These are phyloP conservation scores for Apamea crenata DNA, from an alignment of 2,888 invertebrate species.

Conservation along the genomic window DNA sequence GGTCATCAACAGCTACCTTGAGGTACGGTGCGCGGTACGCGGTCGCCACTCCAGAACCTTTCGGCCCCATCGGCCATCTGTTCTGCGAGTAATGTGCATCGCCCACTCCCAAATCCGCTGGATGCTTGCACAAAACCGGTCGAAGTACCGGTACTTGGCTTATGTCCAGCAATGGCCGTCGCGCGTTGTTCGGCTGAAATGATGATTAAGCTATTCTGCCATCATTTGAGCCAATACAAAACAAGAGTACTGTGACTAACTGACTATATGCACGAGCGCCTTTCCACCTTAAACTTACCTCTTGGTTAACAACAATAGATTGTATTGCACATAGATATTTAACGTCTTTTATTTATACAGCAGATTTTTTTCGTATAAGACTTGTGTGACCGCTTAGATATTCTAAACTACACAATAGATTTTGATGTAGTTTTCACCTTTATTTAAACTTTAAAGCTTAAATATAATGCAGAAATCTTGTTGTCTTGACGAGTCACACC, in stretches of 20 bases:
- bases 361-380: neutral
- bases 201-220: neutral
- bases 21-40: too few relatives aligned
- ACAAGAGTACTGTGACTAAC: neutral
- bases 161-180: neutral
- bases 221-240: neutral
- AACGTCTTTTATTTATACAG: conserved; percentile 7
- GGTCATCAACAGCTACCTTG: too few relatives aligned
- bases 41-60: neutral
- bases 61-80: neutral
- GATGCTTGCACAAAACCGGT: neutral
- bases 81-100: neutral
- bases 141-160: neutral
- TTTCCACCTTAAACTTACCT: neutral
- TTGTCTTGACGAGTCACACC: neutral
- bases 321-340: neutral
- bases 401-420: neutral
- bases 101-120: neutral
- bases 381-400: neutral
- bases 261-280: neutral
- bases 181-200: neutral
- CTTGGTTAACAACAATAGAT: neutral
- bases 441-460: too few relatives aligned
- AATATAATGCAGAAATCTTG: too few relatives aligned
- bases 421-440: neutral